Evolutionary conservation across 2,113 vertebrate species (phyloP), one percentile per base, ranked within the genome.

Genomic region (Conger conger): DNA sequence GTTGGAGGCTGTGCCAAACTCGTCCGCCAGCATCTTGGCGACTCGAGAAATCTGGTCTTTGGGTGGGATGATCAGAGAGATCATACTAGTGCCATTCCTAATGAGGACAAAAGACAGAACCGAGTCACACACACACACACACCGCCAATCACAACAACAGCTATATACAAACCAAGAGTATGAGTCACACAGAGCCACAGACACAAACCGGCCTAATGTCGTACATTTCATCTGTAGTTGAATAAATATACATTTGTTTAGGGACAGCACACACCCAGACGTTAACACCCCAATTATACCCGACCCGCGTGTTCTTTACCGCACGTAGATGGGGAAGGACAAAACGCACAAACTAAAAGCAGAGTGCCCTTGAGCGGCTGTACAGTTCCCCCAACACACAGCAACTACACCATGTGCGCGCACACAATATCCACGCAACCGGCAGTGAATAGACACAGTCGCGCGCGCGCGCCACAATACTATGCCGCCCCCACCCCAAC

Each of bases 31-130:
- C 98, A 99, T 99, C 93, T 99, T 99, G 92, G 98, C 97, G 92
- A 99, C 98, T 96, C 98, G 96, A 0, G 98, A 99, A 93, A 99
- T 99, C 97, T 99, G 98, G 96, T 99, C 98, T 97, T 99, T 99
- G 82, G 98, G 98, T 90, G 98, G 98, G 95, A 99, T 99, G 96
- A 99, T 99, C 94, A 99, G 92, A 0, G 98, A 99, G 95, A 99
- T 99, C 98, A 99, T 99, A 93, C 98, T 99, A 96, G 98, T 99
- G 92, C 98, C 98, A 96, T 99, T 99, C 93, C 98, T 99, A 90
- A 30, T 15, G 23, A 27, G 23, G 18, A 27, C n/a, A n/a, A 23
- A 63, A 63, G 40, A 42, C 40, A 42, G 4, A 42, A 42, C 40
- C 3, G 3, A 76, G n/a, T 13, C 9, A 36, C 42, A 81, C 11